Evolutionary conservation across 2,797 vertebrate genomes (phyloP).

Genomic region (Hozukius guyotensis): DNA sequence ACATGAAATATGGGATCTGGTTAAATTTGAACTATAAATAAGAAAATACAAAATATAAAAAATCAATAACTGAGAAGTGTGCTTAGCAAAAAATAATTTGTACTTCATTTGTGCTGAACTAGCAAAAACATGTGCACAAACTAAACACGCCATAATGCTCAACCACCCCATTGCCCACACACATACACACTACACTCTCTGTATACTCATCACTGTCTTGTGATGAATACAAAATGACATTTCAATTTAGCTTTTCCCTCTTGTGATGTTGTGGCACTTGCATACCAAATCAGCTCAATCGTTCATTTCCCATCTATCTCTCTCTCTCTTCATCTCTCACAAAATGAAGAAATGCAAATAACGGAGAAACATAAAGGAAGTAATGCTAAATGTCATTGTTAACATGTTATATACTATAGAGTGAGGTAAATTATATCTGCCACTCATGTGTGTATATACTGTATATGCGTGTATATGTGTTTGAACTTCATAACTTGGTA

Average conservation of each 20-base stretch:
- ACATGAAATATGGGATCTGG: neutral
- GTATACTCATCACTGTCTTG: constrained; percentile 7
- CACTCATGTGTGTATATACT: constrained; percentile 1
- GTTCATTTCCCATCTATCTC: constrained; percentile 38
- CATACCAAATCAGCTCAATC: constrained; percentile 55
- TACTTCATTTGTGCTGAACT: neutral
- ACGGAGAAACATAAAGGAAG: neutral
- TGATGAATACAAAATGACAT: constrained; percentile 62
- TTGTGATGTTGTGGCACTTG: constrained; percentile 44
- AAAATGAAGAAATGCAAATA: constrained; percentile 54
- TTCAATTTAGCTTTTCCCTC: constrained; percentile 61
- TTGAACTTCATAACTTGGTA: neutral
- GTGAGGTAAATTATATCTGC: constrained; percentile 4
- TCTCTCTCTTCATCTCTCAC: constrained; percentile 16
- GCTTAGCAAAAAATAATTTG: neutral
- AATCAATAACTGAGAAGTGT: neutral
- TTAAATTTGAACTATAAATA: neutral
- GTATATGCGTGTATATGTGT: neutral
- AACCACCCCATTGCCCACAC: neutral
- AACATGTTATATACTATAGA: neutral
- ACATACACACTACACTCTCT: neutral
- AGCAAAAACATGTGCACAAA: neutral
- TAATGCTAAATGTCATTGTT: constrained; percentile 8
- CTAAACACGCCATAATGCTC: constrained; percentile 1
- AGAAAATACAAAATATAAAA: neutral